Percentiles rank a stretch among this genome's conserved stretches.
These are phyloP conservation scores for Micrastur ruficollis DNA, from an alignment of 2,797 vertebrate genomes.

Conservation along the genomic window DNA sequence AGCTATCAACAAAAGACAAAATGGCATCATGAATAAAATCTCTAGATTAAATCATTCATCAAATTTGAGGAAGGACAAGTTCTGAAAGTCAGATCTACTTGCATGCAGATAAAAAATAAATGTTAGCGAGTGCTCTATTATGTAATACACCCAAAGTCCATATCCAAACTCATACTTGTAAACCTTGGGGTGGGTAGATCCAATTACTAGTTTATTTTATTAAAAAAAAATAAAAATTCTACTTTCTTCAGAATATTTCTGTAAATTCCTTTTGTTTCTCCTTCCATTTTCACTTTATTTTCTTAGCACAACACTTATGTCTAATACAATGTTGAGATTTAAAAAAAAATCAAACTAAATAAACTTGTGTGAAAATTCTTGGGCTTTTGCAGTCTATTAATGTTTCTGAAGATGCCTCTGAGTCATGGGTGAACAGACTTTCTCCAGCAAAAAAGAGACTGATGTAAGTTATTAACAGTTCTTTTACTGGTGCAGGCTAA, in stretches of 20 bases:
- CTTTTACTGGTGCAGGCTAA: background rate
- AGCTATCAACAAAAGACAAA: background rate
- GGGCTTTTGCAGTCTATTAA: conserved; percentile 60
- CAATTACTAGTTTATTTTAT: background rate
- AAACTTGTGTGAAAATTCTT: background rate
- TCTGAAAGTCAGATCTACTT: background rate
- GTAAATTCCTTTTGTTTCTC: background rate
- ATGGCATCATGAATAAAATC: background rate
- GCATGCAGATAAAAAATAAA: background rate
- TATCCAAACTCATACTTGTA: background rate
- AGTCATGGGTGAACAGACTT: conserved; percentile 83
- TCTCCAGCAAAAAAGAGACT: conserved; percentile 74
- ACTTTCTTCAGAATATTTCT: background rate
- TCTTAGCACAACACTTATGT: background rate
- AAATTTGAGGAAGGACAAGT: background rate
- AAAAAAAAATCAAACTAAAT: background rate
- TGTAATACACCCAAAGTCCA: background rate
- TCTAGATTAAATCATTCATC: background rate
- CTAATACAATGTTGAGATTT: background rate
- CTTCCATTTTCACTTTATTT: background rate
- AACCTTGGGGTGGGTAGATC: background rate
- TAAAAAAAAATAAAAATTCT: background rate
- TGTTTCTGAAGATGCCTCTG: conserved; percentile 59
- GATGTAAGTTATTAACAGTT: conserved; percentile 76
- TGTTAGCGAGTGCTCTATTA: background rate